Evolutionary conservation across 2,888 invertebrate species (phyloP).

Genomic region (Patella pellucida): DNA sequence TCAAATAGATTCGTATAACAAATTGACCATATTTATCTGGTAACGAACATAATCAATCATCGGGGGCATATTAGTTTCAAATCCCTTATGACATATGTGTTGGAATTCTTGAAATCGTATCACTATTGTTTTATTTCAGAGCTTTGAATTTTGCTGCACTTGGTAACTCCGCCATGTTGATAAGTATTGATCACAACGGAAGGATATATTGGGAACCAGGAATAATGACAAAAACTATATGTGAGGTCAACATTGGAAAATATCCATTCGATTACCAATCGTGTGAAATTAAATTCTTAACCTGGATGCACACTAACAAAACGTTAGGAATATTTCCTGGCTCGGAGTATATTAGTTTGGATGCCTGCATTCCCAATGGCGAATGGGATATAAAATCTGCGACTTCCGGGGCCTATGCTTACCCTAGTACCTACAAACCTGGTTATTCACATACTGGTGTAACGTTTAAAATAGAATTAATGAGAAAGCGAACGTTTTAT

Average conservation of each 20-base stretch:
- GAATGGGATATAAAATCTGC: slow-evolving; percentile 49
- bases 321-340: slow-evolving; percentile 43
- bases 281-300: slow-evolving; percentile 51
- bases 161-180: slow-evolving; percentile 46
- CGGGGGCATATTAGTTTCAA: too few relatives aligned
- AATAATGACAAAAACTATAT: slow-evolving; percentile 50
- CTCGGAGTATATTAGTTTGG: slow-evolving; percentile 31
- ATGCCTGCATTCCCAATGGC: slow-evolving; percentile 46
- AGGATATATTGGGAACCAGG: slow-evolving; percentile 52
- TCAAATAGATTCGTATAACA: too few relatives aligned
- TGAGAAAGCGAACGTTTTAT: slow-evolving; percentile 49
- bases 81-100: too few relatives aligned
- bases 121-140: slow-evolving; percentile 31
- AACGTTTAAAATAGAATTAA: slow-evolving; percentile 40
- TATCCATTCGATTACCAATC: slow-evolving; percentile 53
- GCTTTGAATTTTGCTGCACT: slow-evolving; percentile 49
- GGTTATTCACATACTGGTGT: slow-evolving; percentile 42
- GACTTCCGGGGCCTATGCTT: slow-evolving; percentile 39
- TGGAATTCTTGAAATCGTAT: too few relatives aligned
- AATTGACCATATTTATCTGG: too few relatives aligned
- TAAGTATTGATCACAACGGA: slow-evolving; percentile 44
- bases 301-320: slow-evolving; percentile 55
- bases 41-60: too few relatives aligned
- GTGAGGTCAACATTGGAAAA: slow-evolving; percentile 54
- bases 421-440: slow-evolving; percentile 41